Percentiles rank a stretch among this genome's conserved stretches.
These are phyloP conservation scores for Platycheirus albimanus DNA, from an alignment of 2,888 invertebrate genomes.

Conservation along the genomic window DNA sequence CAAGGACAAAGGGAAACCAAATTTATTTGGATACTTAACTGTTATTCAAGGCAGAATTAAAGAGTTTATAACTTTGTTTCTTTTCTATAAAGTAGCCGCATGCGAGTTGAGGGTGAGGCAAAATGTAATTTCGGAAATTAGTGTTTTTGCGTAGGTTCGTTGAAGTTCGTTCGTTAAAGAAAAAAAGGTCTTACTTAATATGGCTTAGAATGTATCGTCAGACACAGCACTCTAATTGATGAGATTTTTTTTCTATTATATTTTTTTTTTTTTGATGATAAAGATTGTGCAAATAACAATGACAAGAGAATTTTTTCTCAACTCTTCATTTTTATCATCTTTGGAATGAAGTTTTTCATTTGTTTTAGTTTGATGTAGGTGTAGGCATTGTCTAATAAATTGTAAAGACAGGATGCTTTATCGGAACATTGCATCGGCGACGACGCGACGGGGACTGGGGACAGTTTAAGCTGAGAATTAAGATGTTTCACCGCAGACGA, in stretches of 20 bases:
- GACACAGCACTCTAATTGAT: conserved; percentile 20
- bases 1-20: neutral
- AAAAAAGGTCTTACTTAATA: too few relatives aligned
- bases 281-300: neutral
- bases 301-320: neutral
- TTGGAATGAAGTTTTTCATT: too few relatives aligned
- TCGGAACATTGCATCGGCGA: too few relatives aligned
- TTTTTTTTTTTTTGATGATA: neutral
- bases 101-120: conserved; percentile 14
- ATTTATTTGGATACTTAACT: conserved; percentile 3
- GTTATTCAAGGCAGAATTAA: conserved; percentile 8
- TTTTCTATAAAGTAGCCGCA: neutral
- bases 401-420: too few relatives aligned
- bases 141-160: neutral
- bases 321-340: neutral
- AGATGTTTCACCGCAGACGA: too few relatives aligned
- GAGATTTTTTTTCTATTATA: neutral
- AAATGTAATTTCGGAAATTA: conserved; percentile 8
- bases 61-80: conserved; percentile 19
- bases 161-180: too few relatives aligned
- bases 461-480: too few relatives aligned
- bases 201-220: conserved; percentile 7
- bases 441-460: too few relatives aligned
- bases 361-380: too few relatives aligned
- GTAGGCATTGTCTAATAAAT: too few relatives aligned